A percentile compares a stretch with the other conserved stretches of the same genome.
Evolutionary conservation across 2,888 invertebrate genomes (phyloP).

Genomic region (Ephialtes manifestator): DNA sequence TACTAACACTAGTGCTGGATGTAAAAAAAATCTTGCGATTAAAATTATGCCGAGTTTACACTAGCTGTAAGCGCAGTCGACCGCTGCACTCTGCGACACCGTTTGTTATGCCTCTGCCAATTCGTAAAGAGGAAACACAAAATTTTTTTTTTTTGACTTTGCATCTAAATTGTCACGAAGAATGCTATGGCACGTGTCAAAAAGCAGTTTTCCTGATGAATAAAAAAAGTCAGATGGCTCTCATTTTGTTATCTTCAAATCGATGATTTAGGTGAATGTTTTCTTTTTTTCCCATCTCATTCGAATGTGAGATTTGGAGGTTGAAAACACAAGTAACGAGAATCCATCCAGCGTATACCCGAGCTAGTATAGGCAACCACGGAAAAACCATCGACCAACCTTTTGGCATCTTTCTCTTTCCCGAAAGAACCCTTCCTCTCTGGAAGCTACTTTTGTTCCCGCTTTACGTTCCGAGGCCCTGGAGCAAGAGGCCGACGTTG

Average conservation of each 20-base stretch:
- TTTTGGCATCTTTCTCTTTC: not conserved
- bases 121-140: not conserved
- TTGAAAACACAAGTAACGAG: not conserved
- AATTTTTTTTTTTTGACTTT: not conserved
- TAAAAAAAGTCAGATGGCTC: not conserved
- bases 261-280: not conserved
- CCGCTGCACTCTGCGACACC: conserved; percentile 18
- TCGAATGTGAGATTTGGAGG: not conserved
- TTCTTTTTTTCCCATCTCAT: too few relatives aligned
- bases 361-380: conserved; percentile 21
- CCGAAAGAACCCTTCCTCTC: conserved; percentile 18
- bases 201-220: too few relatives aligned
- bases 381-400: conserved; percentile 13
- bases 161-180: not conserved
- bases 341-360: too few relatives aligned
- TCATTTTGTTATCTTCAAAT: not conserved
- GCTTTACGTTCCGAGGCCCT: conserved; percentile 14
- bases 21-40: conserved; percentile 34
- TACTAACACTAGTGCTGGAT: conserved; percentile 12
- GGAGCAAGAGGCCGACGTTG: conserved; percentile 17
- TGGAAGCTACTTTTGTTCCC: conserved; percentile 39
- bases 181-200: not conserved
- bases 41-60: conserved; percentile 50
- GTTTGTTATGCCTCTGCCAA: not conserved
- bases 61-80: not conserved